phyloP scores from a whole-genome alignment of 2,797 vertebrate species.

The Mallotus villosus region DNA sequence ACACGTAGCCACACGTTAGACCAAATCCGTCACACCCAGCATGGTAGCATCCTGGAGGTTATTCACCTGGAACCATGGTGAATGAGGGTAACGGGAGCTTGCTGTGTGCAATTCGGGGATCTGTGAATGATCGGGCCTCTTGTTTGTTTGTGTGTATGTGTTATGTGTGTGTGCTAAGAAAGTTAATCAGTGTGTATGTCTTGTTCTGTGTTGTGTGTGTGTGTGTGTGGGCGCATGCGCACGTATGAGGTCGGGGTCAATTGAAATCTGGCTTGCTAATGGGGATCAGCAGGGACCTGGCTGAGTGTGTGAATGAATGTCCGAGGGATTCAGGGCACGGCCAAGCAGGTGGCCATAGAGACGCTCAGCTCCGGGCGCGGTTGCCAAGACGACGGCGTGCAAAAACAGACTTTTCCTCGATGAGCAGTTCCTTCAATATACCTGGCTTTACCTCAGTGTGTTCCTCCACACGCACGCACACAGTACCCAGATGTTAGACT shows the following conservation, averaged over 20 bases:
- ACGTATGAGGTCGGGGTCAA: background rate
- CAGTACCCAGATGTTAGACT: conserved; percentile 35
- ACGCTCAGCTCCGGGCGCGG: conserved; percentile 16
- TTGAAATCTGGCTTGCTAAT: conserved; percentile 5
- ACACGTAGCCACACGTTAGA: background rate
- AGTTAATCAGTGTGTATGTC: background rate
- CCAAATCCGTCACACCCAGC: background rate
- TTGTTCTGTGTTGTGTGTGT: background rate
- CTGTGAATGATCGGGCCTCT: background rate
- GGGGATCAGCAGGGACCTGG: conserved; percentile 6
- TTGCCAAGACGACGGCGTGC: conserved; percentile 40
- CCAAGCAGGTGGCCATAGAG: conserved; percentile 27
- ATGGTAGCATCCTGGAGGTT: background rate
- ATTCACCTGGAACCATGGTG: background rate
- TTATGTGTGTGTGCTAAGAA: background rate
- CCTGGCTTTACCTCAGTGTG: conserved; percentile 2
- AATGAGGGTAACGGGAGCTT: background rate
- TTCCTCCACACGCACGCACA: conserved; percentile 2
- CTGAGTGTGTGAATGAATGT: background rate
- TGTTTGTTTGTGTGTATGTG: conserved; percentile 5
- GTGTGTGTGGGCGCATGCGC: conserved; percentile 12
- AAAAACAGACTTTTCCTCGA: conserved; percentile 11
- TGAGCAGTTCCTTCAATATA: conserved; percentile 10
- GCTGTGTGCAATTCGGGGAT: background rate
- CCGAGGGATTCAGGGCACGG: conserved; percentile 33